Conservation (phyloP, 1,140 invertebrate genomes). For the Diploscapter pachys region DNA sequence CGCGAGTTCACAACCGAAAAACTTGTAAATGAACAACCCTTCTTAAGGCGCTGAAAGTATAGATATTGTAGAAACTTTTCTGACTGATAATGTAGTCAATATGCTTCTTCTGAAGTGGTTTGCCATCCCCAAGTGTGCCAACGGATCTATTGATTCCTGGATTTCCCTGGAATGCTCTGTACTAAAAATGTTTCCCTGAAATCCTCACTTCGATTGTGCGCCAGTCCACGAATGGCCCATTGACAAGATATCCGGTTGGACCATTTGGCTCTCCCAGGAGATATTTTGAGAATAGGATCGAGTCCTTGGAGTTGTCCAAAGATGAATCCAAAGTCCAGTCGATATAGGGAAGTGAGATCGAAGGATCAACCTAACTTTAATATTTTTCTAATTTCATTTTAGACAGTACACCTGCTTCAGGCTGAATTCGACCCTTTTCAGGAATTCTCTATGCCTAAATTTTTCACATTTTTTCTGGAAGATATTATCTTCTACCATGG, state of each 20-base stretch:
- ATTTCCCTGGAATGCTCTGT: too few species aligned
- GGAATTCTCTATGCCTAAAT: constrained; percentile 30
- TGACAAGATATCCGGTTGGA: constrained; percentile 23
- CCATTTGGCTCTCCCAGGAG: constrained; percentile 42
- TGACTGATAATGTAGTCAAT: constrained; percentile 41
- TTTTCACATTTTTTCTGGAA: too few species aligned
- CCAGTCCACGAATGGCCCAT: constrained; percentile 41
- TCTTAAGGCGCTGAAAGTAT: constrained; percentile 37
- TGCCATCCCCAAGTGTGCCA: neutral
- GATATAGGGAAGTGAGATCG: constrained; percentile 58
- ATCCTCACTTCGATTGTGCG: constrained; percentile 25
- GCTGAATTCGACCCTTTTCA: constrained; percentile 23
- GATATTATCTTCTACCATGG: constrained; percentile 10
- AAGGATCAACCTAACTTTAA: constrained; percentile 36
- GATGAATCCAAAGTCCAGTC: constrained; percentile 55
- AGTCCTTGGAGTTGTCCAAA: constrained; percentile 46
- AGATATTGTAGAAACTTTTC: constrained; percentile 31
- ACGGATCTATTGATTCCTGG: too few species aligned
- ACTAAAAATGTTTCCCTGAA: too few species aligned
- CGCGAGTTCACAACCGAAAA: neutral
- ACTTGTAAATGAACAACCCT: neutral
- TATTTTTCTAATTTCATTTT: too few species aligned
- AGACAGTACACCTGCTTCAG: too few species aligned
- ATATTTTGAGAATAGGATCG: constrained; percentile 52
- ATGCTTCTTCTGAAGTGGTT: constrained; percentile 24